Conservation (phyloP, 2,797 vertebrate genomes). For the Molossus alvarezi region DNA sequence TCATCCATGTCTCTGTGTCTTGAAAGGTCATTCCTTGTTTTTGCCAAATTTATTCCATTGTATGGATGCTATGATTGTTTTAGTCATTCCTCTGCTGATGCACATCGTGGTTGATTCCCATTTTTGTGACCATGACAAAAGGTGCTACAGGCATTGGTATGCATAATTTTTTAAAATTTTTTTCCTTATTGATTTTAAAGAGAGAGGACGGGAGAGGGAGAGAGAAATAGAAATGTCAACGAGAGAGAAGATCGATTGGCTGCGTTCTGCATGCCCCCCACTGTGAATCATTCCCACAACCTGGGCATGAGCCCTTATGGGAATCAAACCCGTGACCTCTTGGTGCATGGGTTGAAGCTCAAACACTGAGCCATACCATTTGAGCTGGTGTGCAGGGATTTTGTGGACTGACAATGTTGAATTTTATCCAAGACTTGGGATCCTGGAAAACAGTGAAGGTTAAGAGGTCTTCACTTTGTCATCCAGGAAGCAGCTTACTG, state of each 20-base stretch:
- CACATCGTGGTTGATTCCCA: not conserved
- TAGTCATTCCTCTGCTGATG: not conserved
- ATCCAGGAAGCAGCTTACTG: not conserved
- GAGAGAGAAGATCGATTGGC: too few relatives aligned
- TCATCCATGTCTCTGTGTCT: not conserved
- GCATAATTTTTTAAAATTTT: too few relatives aligned
- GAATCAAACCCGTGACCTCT: too few relatives aligned
- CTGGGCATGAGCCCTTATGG: too few relatives aligned
- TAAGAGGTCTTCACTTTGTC: not conserved
- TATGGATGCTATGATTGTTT: not conserved
- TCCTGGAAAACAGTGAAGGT: not conserved
- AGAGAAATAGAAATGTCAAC: too few relatives aligned
- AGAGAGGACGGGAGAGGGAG: too few relatives aligned
- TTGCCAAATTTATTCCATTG: not conserved
- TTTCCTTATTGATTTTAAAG: too few relatives aligned
- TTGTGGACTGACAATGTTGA: not conserved
- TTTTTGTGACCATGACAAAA: not conserved
- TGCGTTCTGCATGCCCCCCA: too few relatives aligned
- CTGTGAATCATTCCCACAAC: too few relatives aligned
- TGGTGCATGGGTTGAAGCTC: too few relatives aligned
- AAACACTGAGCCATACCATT: too few relatives aligned
- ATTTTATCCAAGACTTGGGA: not conserved
- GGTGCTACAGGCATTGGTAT: not conserved
- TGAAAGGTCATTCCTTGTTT: constrained; percentile 7
- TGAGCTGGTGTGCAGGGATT: not conserved